Evolutionary conservation across 2,797 vertebrate species (phyloP).

Genomic region (Synanceia verrucosa): DNA sequence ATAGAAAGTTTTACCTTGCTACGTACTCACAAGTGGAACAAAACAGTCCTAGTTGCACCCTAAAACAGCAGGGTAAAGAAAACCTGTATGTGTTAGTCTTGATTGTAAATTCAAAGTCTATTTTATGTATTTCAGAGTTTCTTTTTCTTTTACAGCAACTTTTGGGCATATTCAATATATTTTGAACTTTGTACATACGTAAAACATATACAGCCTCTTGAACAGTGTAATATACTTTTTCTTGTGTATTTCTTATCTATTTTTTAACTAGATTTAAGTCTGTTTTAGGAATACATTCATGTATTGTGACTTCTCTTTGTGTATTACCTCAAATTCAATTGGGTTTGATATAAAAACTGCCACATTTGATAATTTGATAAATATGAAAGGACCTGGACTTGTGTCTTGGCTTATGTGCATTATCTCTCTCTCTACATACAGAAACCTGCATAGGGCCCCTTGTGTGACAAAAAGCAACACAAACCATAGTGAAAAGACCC

Average conservation of each 20-base stretch:
- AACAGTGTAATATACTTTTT: conserved; percentile 83
- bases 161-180: conserved; percentile 76
- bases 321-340: conserved; percentile 19
- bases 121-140: conserved; percentile 70
- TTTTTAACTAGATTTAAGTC: conserved; percentile 76
- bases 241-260: conserved; percentile 78
- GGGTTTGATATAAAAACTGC: conserved; percentile 23
- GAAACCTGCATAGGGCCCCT: not conserved
- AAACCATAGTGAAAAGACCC: conserved; percentile 45
- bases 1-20: conserved; percentile 21
- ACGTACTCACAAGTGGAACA: conserved; percentile 29
- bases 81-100: conserved; percentile 37
- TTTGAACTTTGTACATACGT: conserved; percentile 83
- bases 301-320: conserved; percentile 62
- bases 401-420: conserved; percentile 2
- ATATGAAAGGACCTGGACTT: not conserved
- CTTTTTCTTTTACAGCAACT: conserved; percentile 58
- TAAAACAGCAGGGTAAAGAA: conserved; percentile 37
- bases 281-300: conserved; percentile 80
- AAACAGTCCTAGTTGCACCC: conserved; percentile 16
- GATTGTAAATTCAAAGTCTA: conserved; percentile 75
- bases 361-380: conserved; percentile 30
- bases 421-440: not conserved
- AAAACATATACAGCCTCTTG: conserved; percentile 67
- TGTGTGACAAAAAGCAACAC: conserved; percentile 22